Conservation (phyloP, 2,113 vertebrate genomes). For the Apodemus sylvaticus region DNA sequence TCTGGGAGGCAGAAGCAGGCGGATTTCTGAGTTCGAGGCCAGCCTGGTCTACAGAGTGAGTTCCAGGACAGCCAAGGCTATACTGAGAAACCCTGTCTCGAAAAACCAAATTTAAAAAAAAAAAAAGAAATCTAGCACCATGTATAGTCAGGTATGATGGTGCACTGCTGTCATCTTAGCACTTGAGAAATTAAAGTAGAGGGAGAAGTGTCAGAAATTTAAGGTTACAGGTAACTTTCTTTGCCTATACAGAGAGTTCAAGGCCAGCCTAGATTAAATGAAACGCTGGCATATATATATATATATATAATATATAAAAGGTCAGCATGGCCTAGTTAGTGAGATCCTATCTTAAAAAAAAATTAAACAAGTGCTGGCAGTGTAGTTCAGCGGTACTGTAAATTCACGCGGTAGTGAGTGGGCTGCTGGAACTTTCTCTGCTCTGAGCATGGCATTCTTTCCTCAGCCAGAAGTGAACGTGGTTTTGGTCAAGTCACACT, state of each 20-base stretch:
- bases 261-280: neutral
- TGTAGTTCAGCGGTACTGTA: neutral
- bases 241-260: neutral
- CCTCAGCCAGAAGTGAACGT: neutral
- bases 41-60: no score
- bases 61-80: no score
- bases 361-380: neutral
- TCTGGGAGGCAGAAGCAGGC: no score
- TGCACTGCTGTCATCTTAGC: neutral
- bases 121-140: neutral
- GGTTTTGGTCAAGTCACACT: neutral
- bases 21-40: no score
- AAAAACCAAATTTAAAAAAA: no score
- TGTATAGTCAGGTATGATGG: neutral
- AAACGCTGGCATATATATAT: neutral
- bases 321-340: neutral
- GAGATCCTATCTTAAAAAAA: neutral
- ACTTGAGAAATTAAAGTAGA: neutral
- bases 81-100: no score
- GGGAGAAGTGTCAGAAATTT: neutral
- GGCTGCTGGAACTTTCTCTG: neutral
- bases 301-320: neutral
- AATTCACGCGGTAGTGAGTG: neutral
- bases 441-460: neutral
- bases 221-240: neutral